Conservation (phyloP, 2,113 vertebrate species). For the Calcarius ornatus region DNA sequence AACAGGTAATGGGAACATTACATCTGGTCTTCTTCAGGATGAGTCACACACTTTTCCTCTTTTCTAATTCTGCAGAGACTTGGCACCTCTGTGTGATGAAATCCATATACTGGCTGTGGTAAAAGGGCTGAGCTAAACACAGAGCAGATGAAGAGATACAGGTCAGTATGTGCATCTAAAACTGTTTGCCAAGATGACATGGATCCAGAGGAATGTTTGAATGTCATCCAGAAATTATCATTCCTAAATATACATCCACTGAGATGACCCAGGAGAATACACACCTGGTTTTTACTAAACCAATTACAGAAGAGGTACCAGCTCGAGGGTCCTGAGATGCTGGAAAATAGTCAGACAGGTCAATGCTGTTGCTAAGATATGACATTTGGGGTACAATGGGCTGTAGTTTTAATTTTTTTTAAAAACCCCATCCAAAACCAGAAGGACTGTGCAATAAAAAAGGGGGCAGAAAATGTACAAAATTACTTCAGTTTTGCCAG, state of each 20-base stretch:
- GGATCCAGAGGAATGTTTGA: slow-evolving; percentile 57
- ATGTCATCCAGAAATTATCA: slow-evolving; percentile 36
- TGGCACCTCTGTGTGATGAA: slow-evolving; percentile 63
- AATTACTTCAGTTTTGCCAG: neutral
- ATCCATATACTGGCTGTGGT: slow-evolving; percentile 51
- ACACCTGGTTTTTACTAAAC: slow-evolving; percentile 44
- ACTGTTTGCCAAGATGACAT: slow-evolving; percentile 57
- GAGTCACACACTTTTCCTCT: slow-evolving; percentile 35
- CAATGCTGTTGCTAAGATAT: neutral
- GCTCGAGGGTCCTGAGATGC: neutral
- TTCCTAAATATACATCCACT: slow-evolving; percentile 13
- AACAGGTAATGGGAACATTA: slow-evolving; percentile 53
- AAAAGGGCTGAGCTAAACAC: slow-evolving; percentile 28
- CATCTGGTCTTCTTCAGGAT: slow-evolving; percentile 62
- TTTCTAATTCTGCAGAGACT: slow-evolving; percentile 40
- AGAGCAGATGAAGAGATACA: slow-evolving; percentile 63
- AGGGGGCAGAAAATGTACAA: neutral
- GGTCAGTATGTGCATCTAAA: slow-evolving; percentile 32
- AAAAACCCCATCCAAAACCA: neutral
- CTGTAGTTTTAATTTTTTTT: neutral
- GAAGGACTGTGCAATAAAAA: neutral
- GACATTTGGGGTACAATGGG: neutral
- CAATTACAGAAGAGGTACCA: neutral
- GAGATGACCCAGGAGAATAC: slow-evolving; percentile 28
- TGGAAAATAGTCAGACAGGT: neutral